Base-by-base conservation (phyloP, 35 echinoderm and acorn worm genomes). In the Antedon bifida region DNA sequence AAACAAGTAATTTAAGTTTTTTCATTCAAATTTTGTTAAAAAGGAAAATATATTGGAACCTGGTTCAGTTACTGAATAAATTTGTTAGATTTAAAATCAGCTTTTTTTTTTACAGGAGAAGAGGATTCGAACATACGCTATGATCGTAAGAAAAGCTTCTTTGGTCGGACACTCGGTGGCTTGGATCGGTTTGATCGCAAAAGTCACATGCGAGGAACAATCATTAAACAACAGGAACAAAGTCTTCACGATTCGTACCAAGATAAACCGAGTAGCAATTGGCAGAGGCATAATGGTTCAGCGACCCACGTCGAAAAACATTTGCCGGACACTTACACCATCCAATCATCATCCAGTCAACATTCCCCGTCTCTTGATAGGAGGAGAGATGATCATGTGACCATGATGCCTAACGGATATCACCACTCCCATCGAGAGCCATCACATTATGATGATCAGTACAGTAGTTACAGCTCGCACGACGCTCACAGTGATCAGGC, bases 101-200 rank as follows among this genome's bases (percentile, higher is more conserved):
- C 38, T 7, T 42, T 42, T 42, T 83, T 30, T 32, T 14, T 23
- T 55, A 77, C 45, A 32, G 32, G 55, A 90, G 84, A 78, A 30
- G 78, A 78, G 21, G 74, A 79, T 32, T 83, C 75, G 32, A 91
- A 91, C 46, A 80, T 85, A 17, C 91, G 92, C 76, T 79, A 93
- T 36, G 95, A 99, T 77, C 85, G 95, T 26, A 99, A 99, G 78
- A 99, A 99, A 86, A 99, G 95, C 80, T 92, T 99, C 85, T 99
- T 99, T 86, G 90, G 90, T 29, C 90, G 95, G 29, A 89, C 91
- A 32, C 81, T 87, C 38, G 36, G 36, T 33, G 11, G 79, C 38
- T 55, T 88, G 73, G 86, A 87, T 35, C 85, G 85, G 29, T 86
- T 89, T 89, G 87, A 89, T 36, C 81, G 95, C 14, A 92, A 92